A percentile compares a stretch with the other conserved stretches of the same genome.
These are phyloP conservation scores for Zootermopsis nevadensis DNA, from an alignment of 2,888 invertebrate species.

Conservation along the genomic window DNA sequence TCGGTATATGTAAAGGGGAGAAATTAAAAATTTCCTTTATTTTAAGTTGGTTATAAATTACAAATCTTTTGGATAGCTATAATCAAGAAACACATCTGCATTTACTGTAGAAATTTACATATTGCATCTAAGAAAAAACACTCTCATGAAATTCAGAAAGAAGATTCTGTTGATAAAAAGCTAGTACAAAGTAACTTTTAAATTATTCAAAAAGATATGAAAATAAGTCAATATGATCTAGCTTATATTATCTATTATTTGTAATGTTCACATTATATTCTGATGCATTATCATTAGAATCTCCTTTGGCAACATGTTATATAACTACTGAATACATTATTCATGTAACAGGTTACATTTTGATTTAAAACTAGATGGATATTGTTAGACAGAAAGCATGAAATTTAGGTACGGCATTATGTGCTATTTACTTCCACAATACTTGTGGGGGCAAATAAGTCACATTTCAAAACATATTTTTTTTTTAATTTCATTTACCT, in stretches of 20 bases:
- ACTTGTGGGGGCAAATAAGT: no score
- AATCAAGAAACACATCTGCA: not conserved
- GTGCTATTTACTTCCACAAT: no score
- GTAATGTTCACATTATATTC: not conserved
- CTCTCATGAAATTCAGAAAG: not conserved
- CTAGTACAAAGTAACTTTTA: not conserved
- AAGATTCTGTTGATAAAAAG: slow-evolving; percentile 6
- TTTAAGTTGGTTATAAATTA: not conserved
- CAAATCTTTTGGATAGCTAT: not conserved
- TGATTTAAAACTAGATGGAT: not conserved
- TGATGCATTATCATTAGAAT: slow-evolving; percentile 11
- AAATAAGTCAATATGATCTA: no score
- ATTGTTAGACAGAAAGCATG: not conserved
- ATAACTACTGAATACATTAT: not conserved
- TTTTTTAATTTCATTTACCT: no score
- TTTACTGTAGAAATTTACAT: not conserved
- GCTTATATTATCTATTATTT: no score
- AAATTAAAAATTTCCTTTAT: not conserved
- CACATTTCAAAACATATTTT: no score
- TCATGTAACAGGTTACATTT: not conserved
- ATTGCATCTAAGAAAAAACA: not conserved
- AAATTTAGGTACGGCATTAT: no score
- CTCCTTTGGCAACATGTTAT: not conserved
- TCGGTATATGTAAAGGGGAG: not conserved
- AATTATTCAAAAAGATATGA: no score